Conservation (phyloP, 2,797 vertebrate species). For the Hyperoplus immaculatus region DNA sequence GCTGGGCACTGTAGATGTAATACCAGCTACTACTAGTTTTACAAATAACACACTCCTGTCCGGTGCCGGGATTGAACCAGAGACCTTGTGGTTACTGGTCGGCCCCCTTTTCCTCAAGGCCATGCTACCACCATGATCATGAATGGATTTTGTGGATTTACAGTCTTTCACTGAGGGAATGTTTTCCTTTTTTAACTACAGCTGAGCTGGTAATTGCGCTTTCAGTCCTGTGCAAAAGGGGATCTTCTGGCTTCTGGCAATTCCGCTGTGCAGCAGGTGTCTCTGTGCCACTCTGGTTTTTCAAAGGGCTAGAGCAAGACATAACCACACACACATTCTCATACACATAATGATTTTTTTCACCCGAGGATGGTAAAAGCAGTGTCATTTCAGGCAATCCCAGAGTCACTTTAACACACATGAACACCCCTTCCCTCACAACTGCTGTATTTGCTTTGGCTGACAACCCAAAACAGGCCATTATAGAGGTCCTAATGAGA, state of each 20-base stretch:
- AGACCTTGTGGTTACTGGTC: no score
- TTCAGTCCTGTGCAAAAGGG: not conserved
- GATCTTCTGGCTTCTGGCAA: not conserved
- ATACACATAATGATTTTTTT: slow-evolving; percentile 12
- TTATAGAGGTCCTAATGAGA: slow-evolving; percentile 76
- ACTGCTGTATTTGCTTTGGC: not conserved
- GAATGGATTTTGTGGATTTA: not conserved
- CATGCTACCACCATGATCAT: no score
- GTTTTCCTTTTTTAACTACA: not conserved
- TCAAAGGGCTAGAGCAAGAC: slow-evolving; percentile 31
- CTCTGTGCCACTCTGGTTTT: slow-evolving; percentile 42
- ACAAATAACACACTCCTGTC: no score
- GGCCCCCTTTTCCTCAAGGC: no score
- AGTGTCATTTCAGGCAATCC: slow-evolving; percentile 6
- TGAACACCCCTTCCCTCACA: not conserved
- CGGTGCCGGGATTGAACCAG: no score
- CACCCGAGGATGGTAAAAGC: slow-evolving; percentile 11
- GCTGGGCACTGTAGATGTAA: no score
- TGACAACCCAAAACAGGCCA: slow-evolving; percentile 55
- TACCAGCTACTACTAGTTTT: no score
- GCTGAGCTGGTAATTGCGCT: not conserved
- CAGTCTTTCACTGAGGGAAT: not conserved
- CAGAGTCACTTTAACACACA: slow-evolving; percentile 1
- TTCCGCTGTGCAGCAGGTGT: slow-evolving; percentile 17
- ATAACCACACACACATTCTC: slow-evolving; percentile 22